These are phyloP conservation scores for Malurus cyaneus DNA, from an alignment of 2,113 vertebrate species.

Conservation along the genomic window DNA sequence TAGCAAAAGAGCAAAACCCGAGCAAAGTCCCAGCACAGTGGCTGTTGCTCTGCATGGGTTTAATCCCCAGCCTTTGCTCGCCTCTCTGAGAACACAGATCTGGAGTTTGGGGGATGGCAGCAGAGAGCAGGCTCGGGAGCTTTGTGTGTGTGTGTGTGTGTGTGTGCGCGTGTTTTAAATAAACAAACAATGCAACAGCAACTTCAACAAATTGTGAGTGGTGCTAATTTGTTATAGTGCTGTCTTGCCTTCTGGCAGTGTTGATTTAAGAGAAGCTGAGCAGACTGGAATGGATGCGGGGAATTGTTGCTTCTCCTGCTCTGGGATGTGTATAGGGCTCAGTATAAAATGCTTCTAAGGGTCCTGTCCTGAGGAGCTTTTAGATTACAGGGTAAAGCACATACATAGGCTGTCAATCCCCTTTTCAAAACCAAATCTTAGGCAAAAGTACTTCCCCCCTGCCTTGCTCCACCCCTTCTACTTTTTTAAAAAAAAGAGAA, in stretches of 20 bases:
- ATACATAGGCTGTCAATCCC: neutral
- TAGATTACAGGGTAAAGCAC: neutral
- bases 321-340: neutral
- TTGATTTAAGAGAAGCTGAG: slow-evolving; percentile 49
- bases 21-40: neutral
- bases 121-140: slow-evolving; percentile 42
- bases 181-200: slow-evolving; percentile 62
- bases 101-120: slow-evolving; percentile 47
- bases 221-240: slow-evolving; percentile 59
- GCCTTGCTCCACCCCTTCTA: neutral
- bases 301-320: neutral
- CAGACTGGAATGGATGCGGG: neutral
- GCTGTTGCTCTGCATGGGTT: neutral
- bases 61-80: neutral
- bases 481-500: neutral
- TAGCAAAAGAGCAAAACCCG: neutral
- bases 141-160: neutral
- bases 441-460: neutral
- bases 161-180: neutral
- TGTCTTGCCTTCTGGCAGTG: slow-evolving; percentile 59
- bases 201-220: slow-evolving; percentile 51
- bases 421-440: neutral
- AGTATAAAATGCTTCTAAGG: neutral
- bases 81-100: neutral
- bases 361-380: slow-evolving; percentile 7